Conservation (phyloP, 2,113 vertebrate genomes). For the Cochlearius cochlearius region DNA sequence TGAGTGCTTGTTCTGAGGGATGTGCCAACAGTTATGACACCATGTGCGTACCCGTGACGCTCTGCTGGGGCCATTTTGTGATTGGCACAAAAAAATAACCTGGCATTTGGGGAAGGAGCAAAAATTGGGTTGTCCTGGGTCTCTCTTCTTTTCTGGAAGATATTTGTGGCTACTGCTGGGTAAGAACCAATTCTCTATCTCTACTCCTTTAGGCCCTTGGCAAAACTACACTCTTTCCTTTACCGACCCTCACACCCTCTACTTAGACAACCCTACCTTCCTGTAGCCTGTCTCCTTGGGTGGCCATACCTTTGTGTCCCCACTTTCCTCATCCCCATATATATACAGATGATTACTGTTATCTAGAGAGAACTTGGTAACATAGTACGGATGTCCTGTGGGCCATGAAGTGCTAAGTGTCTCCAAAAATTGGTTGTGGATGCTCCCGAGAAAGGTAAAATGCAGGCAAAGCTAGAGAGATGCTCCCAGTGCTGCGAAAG, state of each 20-base stretch:
- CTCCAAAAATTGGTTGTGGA: not conserved
- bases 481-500: not conserved
- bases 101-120: not conserved
- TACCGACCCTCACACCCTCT: not conserved
- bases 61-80: not conserved
- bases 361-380: not conserved
- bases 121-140: not conserved
- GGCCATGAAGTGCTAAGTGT: not conserved
- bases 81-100: not conserved
- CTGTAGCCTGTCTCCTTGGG: too few species aligned
- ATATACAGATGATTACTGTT: not conserved
- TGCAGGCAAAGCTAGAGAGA: not conserved
- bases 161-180: not conserved
- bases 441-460: not conserved
- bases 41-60: not conserved
- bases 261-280: not conserved
- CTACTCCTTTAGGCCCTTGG: not conserved
- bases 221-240: not conserved
- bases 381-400: rapidly evolving
- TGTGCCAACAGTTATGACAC: not conserved
- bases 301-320: not conserved
- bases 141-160: not conserved
- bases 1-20: not conserved
- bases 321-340: not conserved
- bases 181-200: not conserved